Base-by-base conservation (phyloP, 2,888 invertebrate species). In the Spilosoma lubricipeda region DNA sequence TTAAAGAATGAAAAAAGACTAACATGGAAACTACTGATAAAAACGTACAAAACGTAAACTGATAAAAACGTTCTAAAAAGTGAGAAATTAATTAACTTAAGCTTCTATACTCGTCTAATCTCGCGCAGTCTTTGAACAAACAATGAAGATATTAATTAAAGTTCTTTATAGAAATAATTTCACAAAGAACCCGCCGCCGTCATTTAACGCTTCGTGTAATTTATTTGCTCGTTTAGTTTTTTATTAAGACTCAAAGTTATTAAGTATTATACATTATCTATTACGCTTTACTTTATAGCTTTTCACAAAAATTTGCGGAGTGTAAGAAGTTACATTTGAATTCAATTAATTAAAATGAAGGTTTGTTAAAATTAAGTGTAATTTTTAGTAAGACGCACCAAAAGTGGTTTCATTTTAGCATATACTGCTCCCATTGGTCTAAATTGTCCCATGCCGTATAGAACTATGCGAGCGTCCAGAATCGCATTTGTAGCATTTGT, bases 401-500 rank as follows among this genome's bases (percentile, higher is more conserved):
- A 8, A 11, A 59, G 13, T 59, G 4, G 27, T 4, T 59, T 27
- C 27, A n/a, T 5, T 15, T 15, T 3, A 27, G n/a, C 27, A 59
- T 13, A 45, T 4, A 15, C 27, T 56, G n/a, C 59, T 59, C 1
- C 5, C 27, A 27, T 27, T 63, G 5, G 18, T 30, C 63, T 30
- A 7, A 30, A 30, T 18, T 18, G 52, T n/a, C n/a, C 52, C 52
- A n/a, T 56, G n/a, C 23, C 11, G 3, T 56, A 9, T 0, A 9
- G n/a, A n/a, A 23, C 52, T 23, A 0, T 5, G n/a, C 2, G 63
- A 30, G 30, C 30, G 64, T 36, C 64, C 68, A 67, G 70, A 65
- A 68, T 71, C 75, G 73, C 76, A 82, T 77, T 77, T 79, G 86
- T 76, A 75, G 77, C 76, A 76, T 79, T 80, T 72, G 78, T 81